These are phyloP conservation scores for Ardeotis arabs DNA, from an alignment of 2,113 vertebrate genomes.

Conservation along the genomic window DNA sequence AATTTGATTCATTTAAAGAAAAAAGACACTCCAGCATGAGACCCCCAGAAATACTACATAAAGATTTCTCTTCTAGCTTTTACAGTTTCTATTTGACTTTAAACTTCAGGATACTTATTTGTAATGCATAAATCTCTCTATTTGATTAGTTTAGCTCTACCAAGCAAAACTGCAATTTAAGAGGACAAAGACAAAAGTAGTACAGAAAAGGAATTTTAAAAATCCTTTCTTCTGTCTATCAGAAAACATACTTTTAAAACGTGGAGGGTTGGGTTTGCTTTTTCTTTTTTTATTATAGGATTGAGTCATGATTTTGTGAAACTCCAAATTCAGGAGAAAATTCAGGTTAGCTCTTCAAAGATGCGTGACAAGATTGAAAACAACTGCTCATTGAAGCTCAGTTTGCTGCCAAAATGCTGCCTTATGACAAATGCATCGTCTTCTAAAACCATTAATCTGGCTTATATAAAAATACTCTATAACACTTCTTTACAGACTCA, in stretches of 20 bases:
- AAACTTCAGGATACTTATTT: neutral
- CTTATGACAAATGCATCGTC: conserved; percentile 55
- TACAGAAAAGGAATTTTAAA: neutral
- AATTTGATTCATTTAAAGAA: neutral
- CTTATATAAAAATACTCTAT: conserved; percentile 47
- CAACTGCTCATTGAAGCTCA: conserved; percentile 43
- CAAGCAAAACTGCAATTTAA: neutral
- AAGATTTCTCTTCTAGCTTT: neutral
- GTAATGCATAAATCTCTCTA: neutral
- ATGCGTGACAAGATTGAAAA: conserved; percentile 47
- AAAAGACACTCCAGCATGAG: neutral
- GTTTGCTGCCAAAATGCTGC: conserved; percentile 49
- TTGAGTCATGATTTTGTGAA: conserved; percentile 41
- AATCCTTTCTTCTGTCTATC: neutral
- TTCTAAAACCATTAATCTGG: conserved; percentile 54
- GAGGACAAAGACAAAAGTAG: neutral
- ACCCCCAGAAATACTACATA: neutral
- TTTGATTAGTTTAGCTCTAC: neutral
- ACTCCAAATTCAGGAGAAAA: conserved; percentile 31
- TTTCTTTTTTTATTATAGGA: neutral
- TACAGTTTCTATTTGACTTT: neutral
- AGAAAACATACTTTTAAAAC: neutral
- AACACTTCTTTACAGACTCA: conserved; percentile 19
- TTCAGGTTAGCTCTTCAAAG: conserved; percentile 17
- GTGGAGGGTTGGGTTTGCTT: neutral